These are phyloP conservation scores for Therioaphis trifolii DNA, from an alignment of 2,888 invertebrate genomes.

Conservation along the genomic window DNA sequence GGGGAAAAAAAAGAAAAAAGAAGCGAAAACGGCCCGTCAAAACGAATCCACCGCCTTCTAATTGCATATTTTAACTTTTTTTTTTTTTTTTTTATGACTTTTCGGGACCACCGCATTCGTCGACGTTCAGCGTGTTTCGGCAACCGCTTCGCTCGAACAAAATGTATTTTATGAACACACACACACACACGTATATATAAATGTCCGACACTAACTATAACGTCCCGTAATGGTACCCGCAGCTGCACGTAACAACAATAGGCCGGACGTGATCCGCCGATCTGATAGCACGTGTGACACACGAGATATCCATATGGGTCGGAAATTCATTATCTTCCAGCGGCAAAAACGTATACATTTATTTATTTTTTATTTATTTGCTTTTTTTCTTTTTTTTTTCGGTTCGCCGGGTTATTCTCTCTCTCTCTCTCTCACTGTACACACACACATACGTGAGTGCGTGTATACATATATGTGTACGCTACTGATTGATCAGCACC, in stretches of 20 bases:
- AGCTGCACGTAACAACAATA: conserved; percentile 18
- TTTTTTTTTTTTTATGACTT: conserved; percentile 26
- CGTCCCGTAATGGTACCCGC: background rate
- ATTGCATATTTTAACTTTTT: conserved; percentile 11
- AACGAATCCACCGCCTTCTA: background rate
- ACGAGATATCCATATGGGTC: conserved; percentile 43
- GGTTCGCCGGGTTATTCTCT: conserved; percentile 15
- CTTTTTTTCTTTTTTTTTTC: background rate
- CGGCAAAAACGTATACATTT: background rate
- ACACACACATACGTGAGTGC: conserved; percentile 25
- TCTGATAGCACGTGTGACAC: conserved; percentile 32
- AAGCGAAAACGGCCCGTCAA: too few species aligned
- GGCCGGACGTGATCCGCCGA: conserved; percentile 36
- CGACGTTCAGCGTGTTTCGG: background rate
- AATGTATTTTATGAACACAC: conserved; percentile 15
- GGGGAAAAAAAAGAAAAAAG: too few species aligned
- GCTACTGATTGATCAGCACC: conserved; percentile 51
- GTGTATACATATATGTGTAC: too few species aligned
- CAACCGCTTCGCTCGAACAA: background rate
- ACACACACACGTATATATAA: background rate
- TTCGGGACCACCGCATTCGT: background rate
- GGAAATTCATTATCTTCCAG: conserved; percentile 43
- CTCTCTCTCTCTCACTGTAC: conserved; percentile 7
- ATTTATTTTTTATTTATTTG: too few species aligned
- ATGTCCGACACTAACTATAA: background rate